Evolutionary conservation across 2,888 invertebrate genomes (phyloP), one percentile per base, ranked within the genome.

Genomic region (Lutraria lutraria): DNA sequence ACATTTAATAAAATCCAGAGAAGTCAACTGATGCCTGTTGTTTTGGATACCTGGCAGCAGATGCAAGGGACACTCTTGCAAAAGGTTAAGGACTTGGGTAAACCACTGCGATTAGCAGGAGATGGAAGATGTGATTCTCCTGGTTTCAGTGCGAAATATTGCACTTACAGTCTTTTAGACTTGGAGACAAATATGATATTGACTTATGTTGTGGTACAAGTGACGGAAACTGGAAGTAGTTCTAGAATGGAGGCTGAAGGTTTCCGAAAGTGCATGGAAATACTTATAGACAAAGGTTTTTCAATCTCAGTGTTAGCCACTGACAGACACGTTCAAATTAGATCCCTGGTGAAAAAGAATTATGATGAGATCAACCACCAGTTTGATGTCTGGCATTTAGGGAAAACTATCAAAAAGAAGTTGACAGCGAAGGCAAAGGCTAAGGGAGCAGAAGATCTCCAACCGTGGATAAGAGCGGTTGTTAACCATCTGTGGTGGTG

Each of bases 331-430:
- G 86, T 89, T 25, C 86, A 88, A n/a, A 90, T 90, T 10, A 54
- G 86, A 52, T 87, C 85, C 76, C 13, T 80, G 16, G 76, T 90
- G 82, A 79, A 21, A 19, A 88, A 86, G 31, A 29, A 86, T 25
- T 83, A 53, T 56, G n/a, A 63, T 10, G 31, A 85, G 10, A 83
- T 80, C 21, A 34, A 83, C 21, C 90, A 90, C 60, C 90, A 90
- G 31, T 90, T 90, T 88, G 88, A 89, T 81, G 89, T 89, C 16
- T 90, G 89, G 90, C 90, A 90, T 81, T 43, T 89, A 15, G 81
- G 87, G 3, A 90, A 89, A 10, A 60, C 19, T 6, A n/a, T 68
- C 13, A 25, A 76, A 12, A 88, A 90, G 56, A 90, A 90, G 56
- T 25, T 88, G 1, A 21, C n/a, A 31, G 72, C 19, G 25, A 86